Evolutionary conservation across 2,113 vertebrate genomes (phyloP).

Genomic region (Leptobrachium leishanense): DNA sequence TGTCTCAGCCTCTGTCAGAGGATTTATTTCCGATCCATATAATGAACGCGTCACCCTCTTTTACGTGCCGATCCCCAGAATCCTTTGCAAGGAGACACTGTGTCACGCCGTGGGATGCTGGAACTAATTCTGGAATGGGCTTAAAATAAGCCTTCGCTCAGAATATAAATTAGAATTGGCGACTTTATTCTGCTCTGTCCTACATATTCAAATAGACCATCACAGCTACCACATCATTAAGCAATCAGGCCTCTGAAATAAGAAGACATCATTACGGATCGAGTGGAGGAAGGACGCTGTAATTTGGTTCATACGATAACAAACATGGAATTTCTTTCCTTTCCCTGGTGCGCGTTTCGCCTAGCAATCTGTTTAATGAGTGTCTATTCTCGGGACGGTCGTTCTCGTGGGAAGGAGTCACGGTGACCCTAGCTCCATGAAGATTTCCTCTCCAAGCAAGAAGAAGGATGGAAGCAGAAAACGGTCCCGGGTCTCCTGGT

Average conservation of each 20-base stretch:
- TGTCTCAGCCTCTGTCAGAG: slow-evolving; percentile 39
- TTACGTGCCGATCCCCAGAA: slow-evolving; percentile 44
- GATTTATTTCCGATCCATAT: slow-evolving; percentile 41
- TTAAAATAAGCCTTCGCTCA: slow-evolving; percentile 46
- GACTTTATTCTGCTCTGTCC: slow-evolving; percentile 42
- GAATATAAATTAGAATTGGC: slow-evolving; percentile 47
- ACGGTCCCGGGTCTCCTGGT: too few species aligned
- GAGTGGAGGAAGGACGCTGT: background rate
- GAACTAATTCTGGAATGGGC: slow-evolving; percentile 45
- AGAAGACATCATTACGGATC: background rate
- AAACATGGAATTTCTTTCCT: slow-evolving; percentile 2
- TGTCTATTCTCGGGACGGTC: background rate
- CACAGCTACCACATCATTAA: slow-evolving; percentile 45
- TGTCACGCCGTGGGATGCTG: slow-evolving; percentile 40
- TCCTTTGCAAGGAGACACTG: slow-evolving; percentile 33
- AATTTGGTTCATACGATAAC: slow-evolving; percentile 26
- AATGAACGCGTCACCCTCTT: slow-evolving; percentile 43
- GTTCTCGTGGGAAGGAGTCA: too few species aligned
- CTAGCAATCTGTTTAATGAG: background rate
- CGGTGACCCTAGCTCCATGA: too few species aligned
- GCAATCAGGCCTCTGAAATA: slow-evolving; percentile 19
- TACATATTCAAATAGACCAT: slow-evolving; percentile 47
- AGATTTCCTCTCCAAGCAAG: too few species aligned
- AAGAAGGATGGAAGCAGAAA: too few species aligned
- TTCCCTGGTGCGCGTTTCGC: background rate